Evolutionary conservation across 2,113 vertebrate species (phyloP), one percentile per base, ranked within the genome.

Genomic region (Chaetops frenatus): DNA sequence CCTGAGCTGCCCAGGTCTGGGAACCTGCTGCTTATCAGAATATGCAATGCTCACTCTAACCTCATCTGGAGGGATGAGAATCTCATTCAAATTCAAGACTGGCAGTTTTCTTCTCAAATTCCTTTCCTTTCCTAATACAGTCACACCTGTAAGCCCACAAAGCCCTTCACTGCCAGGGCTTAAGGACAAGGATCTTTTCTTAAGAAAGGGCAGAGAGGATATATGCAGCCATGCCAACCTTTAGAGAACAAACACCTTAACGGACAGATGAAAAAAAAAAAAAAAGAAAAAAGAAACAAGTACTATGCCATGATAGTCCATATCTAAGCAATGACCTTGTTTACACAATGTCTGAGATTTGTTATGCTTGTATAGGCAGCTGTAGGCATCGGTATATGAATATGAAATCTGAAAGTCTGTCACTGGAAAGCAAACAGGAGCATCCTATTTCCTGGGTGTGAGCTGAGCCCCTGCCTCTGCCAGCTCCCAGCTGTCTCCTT

Each of bases 201-300:
- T 42, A 89, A 72, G n/a, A 94, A 93, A 74, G 48, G 60, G 17
- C 13, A 2, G 66, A 88, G 86, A 85, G 79, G 56, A 88, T 57
- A 60, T 73, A 44, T 36, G 44, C 38, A 80, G 87, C 64, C 90
- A 81, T 91, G 83, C 61, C 48, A 38, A 40, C 89, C 94, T 96
- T 97, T 95, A 94, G 97, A 97, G 97, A 97, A 97, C 97, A 98
- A 98, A 97, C 95, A 95, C 60, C 29, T 74, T 90, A 92, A 88
- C 5, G 7, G 83, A 93, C 45, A 90, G 93, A 97, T 80, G 81
- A 81, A 88, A 77, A 94, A 65, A 54, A 57, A 42, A 62, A 53
- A 25, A 60, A 42, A 51, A 15, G 6, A n/a, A 25, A 36, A 40
- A 53, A 40, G 6, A 77, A 87, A 90, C 64, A 84, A 80, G 83